phyloP scores from a whole-genome alignment of 2,113 vertebrate genomes.

The Hyperoodon ampullatus region DNA sequence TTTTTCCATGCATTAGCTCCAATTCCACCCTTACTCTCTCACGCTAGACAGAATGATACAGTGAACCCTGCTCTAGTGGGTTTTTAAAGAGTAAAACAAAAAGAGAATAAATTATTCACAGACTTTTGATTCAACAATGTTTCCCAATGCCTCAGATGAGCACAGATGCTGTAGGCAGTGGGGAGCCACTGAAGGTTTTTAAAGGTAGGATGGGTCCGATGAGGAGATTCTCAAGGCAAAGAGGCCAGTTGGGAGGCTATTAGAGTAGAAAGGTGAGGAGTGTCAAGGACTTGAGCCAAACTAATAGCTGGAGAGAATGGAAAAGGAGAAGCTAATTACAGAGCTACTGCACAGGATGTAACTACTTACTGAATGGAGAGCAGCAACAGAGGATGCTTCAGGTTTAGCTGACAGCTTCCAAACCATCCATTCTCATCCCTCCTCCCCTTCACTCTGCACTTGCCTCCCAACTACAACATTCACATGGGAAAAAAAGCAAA shows the following conservation, averaged over 20 bases:
- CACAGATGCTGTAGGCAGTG: slow-evolving; percentile 51
- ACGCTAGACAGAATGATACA: slow-evolving; percentile 28
- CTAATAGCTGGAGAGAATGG: neutral
- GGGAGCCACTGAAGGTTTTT: slow-evolving; percentile 10
- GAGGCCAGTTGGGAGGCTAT: neutral
- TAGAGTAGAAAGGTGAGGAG: neutral
- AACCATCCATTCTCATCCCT: neutral
- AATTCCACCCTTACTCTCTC: slow-evolving; percentile 24
- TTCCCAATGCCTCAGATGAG: slow-evolving; percentile 35
- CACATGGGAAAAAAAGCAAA: neutral
- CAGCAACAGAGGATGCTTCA: neutral
- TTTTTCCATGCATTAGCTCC: slow-evolving; percentile 23
- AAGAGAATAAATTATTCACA: slow-evolving; percentile 74
- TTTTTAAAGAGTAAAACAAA: slow-evolving; percentile 72
- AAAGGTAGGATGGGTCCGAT: neutral
- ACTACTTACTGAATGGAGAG: neutral
- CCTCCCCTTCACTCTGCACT: neutral
- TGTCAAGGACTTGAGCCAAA: slow-evolving; percentile 18
- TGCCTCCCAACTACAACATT: no score
- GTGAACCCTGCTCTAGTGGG: slow-evolving; percentile 53
- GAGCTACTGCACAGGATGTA: neutral
- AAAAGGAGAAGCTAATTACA: neutral
- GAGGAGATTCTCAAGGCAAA: neutral
- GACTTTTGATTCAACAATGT: slow-evolving; percentile 29
- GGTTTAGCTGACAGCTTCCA: neutral